Evolutionary conservation across 2,113 vertebrate species (phyloP), one percentile per base, ranked within the genome.

Genomic region (Lota lota): DNA sequence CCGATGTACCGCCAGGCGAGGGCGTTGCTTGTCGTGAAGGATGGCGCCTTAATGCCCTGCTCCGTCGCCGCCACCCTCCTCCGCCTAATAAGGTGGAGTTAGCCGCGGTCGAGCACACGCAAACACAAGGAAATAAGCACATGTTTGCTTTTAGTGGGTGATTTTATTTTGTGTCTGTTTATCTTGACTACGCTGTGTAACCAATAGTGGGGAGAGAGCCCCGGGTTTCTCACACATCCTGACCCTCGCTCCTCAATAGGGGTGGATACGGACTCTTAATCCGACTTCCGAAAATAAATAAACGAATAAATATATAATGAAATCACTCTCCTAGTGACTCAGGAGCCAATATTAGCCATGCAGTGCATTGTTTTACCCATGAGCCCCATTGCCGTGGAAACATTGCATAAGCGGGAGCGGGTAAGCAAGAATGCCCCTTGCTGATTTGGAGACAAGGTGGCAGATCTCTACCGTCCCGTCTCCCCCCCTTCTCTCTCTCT

Each of bases 311-410:
- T 17, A 54, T 12, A 54, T 40, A 40, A 40, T 40, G 22, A 51
- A 64, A 61, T 82, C 78, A 80, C 80, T 85, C 80, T 79, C 72
- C 76, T 68, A 64, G 79, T 83, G 75, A 88, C 85, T 88, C 81
- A 63, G 75, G 84, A 91, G 89, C 90, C 90, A 92, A 91, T 88
- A 91, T 92, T 91, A 91, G 89, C 89, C 85, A 83, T 74, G 81
- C 80, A 63, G 82, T 87, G 75, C 83, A 83, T 90, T 89, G 88
- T 89, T 90, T 90, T 89, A 89, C 90, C 90, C 90, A 84, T 83
- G 90, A 91, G 89, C 83, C 83, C 77, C 68, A 91, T 93, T 93
- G 90, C 90, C 91, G 83, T 85, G 90, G 91, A 86, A 92, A 92
- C 91, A 21, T 91, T 92, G 88, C 87, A 89, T 92, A 92, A 93